Percentiles rank a stretch among this genome's conserved stretches.
phyloP scores from a whole-genome alignment of 2,113 vertebrate species.

The Heterotis niloticus region DNA sequence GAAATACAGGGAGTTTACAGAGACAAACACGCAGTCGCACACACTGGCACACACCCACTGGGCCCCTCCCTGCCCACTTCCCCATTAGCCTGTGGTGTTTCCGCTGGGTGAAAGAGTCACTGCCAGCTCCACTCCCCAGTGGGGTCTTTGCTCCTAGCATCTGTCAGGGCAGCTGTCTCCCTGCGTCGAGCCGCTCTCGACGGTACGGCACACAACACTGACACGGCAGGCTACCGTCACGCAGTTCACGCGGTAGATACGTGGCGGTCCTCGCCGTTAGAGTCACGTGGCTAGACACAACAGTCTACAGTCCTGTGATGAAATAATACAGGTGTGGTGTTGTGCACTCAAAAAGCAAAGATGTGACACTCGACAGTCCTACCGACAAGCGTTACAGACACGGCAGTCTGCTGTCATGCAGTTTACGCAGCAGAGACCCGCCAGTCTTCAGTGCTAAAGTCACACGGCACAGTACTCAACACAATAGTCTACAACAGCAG shows the following conservation, averaged over 20 bases:
- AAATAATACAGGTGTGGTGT: constrained; percentile 43
- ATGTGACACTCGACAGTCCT: too few species aligned
- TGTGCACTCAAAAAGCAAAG: constrained; percentile 48
- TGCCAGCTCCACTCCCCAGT: constrained; percentile 66
- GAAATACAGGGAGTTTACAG: not conserved
- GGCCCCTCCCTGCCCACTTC: constrained; percentile 75
- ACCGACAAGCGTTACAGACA: too few species aligned
- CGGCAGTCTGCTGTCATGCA: too few species aligned
- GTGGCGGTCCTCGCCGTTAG: too few species aligned
- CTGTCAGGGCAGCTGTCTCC: constrained; percentile 78
- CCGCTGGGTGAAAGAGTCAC: constrained; percentile 68
- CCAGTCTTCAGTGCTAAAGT: too few species aligned
- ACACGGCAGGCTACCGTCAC: not conserved
- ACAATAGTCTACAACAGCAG: too few species aligned
- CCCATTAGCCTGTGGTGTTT: constrained; percentile 73
- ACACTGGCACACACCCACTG: constrained; percentile 45
- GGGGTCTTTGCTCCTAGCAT: constrained; percentile 76
- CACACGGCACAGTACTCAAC: too few species aligned
- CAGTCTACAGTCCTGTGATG: not conserved
- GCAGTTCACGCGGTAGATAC: not conserved
- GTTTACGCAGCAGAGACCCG: too few species aligned
- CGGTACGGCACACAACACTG: constrained; percentile 45
- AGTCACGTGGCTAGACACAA: not conserved
- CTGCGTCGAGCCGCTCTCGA: constrained; percentile 55
- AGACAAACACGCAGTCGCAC: not conserved